These are phyloP conservation scores for Notospermus geniculatus DNA, from an alignment of 1,140 invertebrate species.

Conservation along the genomic window DNA sequence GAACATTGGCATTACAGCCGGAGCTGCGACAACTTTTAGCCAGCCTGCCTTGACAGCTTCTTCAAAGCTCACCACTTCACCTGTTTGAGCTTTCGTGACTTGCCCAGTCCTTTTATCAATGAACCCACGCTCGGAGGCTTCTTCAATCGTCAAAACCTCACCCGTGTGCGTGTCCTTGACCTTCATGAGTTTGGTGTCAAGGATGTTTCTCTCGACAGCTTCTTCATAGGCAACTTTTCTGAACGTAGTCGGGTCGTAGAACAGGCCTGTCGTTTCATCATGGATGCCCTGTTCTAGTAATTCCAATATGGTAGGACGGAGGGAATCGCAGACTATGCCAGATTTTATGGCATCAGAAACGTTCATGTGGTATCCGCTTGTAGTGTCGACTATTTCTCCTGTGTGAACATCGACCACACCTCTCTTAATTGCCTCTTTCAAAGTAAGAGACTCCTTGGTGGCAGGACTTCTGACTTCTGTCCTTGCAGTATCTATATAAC, in stretches of 20 bases:
- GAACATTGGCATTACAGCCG: constrained; percentile 5
- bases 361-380: background rate
- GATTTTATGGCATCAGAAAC: constrained; percentile 2
- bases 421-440: constrained; percentile 63
- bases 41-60: constrained; percentile 2
- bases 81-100: constrained; percentile 77
- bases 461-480: constrained; percentile 1
- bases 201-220: constrained; percentile 73
- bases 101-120: constrained; percentile 78
- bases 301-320: background rate
- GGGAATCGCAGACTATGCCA: background rate
- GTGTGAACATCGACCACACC: constrained; percentile 42
- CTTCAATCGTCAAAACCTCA: constrained; percentile 65
- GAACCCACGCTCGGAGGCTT: constrained; percentile 73
- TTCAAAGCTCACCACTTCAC: constrained; percentile 64
- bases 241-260: constrained; percentile 26
- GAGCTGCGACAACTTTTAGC: background rate
- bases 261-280: background rate
- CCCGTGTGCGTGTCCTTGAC: constrained; percentile 65
- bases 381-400: constrained; percentile 21
- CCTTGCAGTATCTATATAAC: constrained; percentile 22
- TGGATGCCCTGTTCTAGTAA: constrained; percentile 9
- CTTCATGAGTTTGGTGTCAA: constrained; percentile 13
- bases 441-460: constrained; percentile 51
- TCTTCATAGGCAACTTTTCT: constrained; percentile 21